Evolutionary conservation across 2,797 vertebrate species (phyloP).

Genomic region (Diplodus sargus): DNA sequence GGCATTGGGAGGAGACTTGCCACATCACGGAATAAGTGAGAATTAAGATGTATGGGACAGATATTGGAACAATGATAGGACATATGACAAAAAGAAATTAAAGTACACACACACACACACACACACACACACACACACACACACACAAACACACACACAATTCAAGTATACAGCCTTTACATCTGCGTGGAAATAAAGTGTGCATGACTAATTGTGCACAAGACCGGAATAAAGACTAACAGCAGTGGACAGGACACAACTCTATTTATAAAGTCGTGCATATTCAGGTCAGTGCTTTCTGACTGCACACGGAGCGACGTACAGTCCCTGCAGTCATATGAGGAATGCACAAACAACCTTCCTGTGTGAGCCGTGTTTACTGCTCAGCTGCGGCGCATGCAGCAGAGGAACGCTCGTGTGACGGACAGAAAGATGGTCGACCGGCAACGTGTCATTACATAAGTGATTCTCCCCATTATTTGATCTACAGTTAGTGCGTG

Average conservation of each 20-base stretch:
- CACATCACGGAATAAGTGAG: slow-evolving; percentile 24
- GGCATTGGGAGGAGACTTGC: slow-evolving; percentile 29
- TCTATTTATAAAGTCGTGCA: slow-evolving; percentile 86
- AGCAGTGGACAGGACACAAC: slow-evolving; percentile 60
- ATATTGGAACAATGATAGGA: neutral
- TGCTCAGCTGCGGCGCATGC: slow-evolving; percentile 20
- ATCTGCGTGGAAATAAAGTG: slow-evolving; percentile 17
- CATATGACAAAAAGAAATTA: neutral
- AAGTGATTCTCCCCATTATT: neutral
- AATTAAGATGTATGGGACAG: slow-evolving; percentile 14
- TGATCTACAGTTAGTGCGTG: neutral
- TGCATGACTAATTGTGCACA: slow-evolving; percentile 63
- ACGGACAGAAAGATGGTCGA: neutral
- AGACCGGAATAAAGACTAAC: slow-evolving; percentile 63
- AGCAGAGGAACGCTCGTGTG: neutral
- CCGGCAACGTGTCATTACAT: neutral
- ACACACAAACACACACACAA: neutral
- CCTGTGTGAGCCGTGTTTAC: slow-evolving; percentile 33
- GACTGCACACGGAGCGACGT: slow-evolving; percentile 65
- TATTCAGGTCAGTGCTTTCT: slow-evolving; percentile 84
- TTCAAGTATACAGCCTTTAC: neutral
- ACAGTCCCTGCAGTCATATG: slow-evolving; percentile 63
- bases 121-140: neutral
- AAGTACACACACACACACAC: too few species aligned
- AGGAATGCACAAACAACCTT: slow-evolving; percentile 55